A percentile compares a stretch with the other conserved stretches of the same genome.
phyloP scores from a whole-genome alignment of 2,113 vertebrate genomes.

The Garra rufa region DNA sequence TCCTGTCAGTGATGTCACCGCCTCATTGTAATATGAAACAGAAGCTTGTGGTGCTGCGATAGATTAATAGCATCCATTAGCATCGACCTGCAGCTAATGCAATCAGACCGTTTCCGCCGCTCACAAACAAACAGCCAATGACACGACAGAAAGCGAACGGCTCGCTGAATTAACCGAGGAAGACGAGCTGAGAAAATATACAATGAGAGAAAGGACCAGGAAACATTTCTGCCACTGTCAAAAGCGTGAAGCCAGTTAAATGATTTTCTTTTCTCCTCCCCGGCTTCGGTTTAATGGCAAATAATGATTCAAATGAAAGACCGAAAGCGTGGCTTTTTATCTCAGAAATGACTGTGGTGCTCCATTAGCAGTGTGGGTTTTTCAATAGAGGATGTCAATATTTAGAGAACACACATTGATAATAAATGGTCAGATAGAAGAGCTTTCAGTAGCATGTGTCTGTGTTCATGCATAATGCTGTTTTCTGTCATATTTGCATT shows the following conservation, averaged over 20 bases:
- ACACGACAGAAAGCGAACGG: too few species aligned
- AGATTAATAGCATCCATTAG: constrained; percentile 32
- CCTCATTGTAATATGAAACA: background rate
- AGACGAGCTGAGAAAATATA: background rate
- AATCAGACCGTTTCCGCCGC: constrained; percentile 31
- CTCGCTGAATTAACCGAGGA: too few species aligned
- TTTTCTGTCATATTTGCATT: background rate
- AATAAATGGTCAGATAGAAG: background rate
- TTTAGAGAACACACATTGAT: background rate
- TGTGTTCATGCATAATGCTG: background rate
- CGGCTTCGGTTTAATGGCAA: constrained; percentile 1
- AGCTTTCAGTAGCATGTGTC: background rate
- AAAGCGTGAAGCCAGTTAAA: constrained; percentile 1
- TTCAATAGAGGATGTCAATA: background rate
- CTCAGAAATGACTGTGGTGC: background rate
- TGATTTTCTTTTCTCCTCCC: background rate
- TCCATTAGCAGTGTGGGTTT: constrained; percentile 8
- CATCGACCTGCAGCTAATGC: constrained; percentile 26
- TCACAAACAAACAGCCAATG: constrained; percentile 35
- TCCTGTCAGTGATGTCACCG: background rate
- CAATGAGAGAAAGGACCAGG: background rate
- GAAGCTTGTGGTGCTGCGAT: too few species aligned
- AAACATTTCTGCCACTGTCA: background rate
- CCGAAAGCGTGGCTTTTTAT: background rate
- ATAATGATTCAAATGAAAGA: constrained; percentile 19